A percentile compares a stretch with the other conserved stretches of the same genome.
These are phyloP conservation scores for Fragum sueziense DNA, from an alignment of 2,888 invertebrate species.

Conservation along the genomic window DNA sequence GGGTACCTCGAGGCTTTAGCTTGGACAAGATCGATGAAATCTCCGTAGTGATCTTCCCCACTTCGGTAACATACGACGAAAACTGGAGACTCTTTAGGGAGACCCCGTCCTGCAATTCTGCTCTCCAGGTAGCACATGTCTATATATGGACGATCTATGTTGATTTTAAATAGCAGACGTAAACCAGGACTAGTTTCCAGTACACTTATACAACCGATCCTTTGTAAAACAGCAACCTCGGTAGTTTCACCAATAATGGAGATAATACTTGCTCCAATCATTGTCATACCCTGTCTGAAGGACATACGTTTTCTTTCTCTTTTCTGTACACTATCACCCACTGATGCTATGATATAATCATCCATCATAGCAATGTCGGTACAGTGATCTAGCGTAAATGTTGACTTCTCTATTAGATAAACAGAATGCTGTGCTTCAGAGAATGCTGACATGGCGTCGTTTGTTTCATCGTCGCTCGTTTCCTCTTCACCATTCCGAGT, in stretches of 20 bases:
- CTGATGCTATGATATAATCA: conserved; percentile 52
- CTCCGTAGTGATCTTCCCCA: conserved; percentile 23
- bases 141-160: conserved; percentile 17
- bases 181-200: conserved; percentile 45
- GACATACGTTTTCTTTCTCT: conserved; percentile 48
- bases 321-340: conserved; percentile 56
- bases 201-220: conserved; percentile 38
- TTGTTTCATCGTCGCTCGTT: conserved; percentile 37
- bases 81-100: conserved; percentile 43
- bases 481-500: conserved; percentile 38
- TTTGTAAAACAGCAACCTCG: conserved; percentile 50
- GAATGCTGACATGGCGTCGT: conserved; percentile 13
- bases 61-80: conserved; percentile 45
- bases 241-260: conserved; percentile 47
- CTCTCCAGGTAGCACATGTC: conserved; percentile 53
- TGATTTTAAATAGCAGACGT: conserved; percentile 37
- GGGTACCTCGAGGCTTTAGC: conserved; percentile 45
- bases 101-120: conserved; percentile 23
- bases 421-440: conserved; percentile 45
- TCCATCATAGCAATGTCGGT: conserved; percentile 48
- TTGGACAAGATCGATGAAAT: conserved; percentile 48
- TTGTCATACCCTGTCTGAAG: conserved; percentile 47
- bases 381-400: conserved; percentile 50
- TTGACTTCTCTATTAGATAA: conserved; percentile 51
- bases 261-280: conserved; percentile 38